Evolutionary conservation across 2,797 vertebrate species (phyloP).

Genomic region (Salmo trutta): DNA sequence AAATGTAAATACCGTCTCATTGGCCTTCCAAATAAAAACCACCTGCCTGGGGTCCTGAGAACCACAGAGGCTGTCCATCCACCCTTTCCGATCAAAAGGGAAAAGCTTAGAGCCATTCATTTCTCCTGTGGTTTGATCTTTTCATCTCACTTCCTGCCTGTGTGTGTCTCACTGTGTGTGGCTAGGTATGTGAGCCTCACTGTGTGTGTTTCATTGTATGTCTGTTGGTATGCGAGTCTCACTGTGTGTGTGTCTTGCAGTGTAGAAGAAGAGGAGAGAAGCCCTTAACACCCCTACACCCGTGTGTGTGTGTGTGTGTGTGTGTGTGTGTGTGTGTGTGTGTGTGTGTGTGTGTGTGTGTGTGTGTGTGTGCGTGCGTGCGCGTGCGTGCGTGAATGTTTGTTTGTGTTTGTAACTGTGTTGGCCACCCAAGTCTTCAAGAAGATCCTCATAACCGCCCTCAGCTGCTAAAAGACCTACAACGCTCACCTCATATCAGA

Average conservation of each 20-base stretch:
- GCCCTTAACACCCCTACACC: too few relatives aligned
- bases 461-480: not conserved
- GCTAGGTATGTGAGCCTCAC: constrained; percentile 36
- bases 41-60: constrained; percentile 3
- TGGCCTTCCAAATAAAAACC: constrained; percentile 5
- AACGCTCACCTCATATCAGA: not conserved
- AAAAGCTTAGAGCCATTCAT: constrained; percentile 1
- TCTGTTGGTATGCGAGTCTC: constrained; percentile 34
- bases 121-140: not conserved
- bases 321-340: not conserved
- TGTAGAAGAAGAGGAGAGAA: too few relatives aligned
- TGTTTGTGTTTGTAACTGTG: not conserved
- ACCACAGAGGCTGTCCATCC: constrained; percentile 3
- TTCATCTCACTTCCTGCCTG: not conserved
- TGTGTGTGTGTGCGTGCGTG: not conserved
- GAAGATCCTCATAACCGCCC: too few relatives aligned
- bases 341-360: too few relatives aligned
- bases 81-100: not conserved
- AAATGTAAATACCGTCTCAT: not conserved
- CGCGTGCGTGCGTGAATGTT: too few relatives aligned
- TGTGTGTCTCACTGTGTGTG: constrained; percentile 23
- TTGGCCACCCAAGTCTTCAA: not conserved
- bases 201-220: constrained; percentile 19
- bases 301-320: too few relatives aligned
- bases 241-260: constrained; percentile 11